These are phyloP conservation scores for Gavialis gangeticus DNA, from an alignment of 2,113 vertebrate genomes.

Conservation along the genomic window DNA sequence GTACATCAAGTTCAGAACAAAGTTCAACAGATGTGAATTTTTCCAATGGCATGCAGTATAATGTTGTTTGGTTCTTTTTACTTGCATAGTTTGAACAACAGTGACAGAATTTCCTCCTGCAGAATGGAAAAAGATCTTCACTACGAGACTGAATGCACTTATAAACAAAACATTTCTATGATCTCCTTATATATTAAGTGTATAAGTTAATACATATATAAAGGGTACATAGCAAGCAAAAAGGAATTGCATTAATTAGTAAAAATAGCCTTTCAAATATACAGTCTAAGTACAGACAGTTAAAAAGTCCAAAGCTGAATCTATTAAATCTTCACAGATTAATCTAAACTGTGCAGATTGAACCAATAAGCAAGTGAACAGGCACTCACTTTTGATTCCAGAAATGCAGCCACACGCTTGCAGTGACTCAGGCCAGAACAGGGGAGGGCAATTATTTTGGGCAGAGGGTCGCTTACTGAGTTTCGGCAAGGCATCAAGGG, in stretches of 20 bases:
- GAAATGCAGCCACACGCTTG: too few species aligned
- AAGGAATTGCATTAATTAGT: background rate
- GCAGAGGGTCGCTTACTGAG: too few species aligned
- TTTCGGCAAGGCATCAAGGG: too few species aligned
- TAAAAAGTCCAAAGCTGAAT: too few species aligned
- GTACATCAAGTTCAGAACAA: fast-evolving
- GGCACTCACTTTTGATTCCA: too few species aligned
- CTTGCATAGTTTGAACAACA: background rate
- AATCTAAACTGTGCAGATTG: too few species aligned
- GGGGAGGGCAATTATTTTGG: too few species aligned
- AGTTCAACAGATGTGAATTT: background rate
- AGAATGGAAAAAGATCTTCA: background rate
- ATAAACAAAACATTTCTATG: background rate
- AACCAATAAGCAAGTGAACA: too few species aligned
- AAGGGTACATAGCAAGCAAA: background rate
- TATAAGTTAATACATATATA: background rate
- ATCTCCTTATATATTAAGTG: background rate
- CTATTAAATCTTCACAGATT: too few species aligned
- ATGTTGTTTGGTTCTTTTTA: background rate
- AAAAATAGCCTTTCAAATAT: background rate
- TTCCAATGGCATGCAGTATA: fast-evolving
- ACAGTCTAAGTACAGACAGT: background rate
- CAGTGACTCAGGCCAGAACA: too few species aligned
- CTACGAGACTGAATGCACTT: background rate
- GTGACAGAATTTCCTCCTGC: background rate